Conservation (phyloP, 2,113 vertebrate species). For the Amia ocellicauda region DNA sequence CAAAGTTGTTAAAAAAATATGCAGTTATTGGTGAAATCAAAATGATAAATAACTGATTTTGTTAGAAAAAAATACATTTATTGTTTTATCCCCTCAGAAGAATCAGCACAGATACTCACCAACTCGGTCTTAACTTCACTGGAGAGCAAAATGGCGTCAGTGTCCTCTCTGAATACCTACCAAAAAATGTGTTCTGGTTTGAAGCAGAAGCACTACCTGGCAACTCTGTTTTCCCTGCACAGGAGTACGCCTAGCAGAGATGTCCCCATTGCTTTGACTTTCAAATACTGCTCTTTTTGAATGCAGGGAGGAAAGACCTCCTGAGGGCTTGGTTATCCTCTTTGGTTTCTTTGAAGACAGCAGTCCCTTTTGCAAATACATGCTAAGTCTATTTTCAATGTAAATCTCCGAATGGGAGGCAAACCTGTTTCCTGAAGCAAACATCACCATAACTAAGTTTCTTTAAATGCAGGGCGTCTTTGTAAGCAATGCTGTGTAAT, state of each 20-base stretch:
- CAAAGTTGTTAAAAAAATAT: too few species aligned
- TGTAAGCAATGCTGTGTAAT: too few species aligned
- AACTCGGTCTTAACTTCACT: background rate
- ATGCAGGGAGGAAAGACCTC: constrained; percentile 5
- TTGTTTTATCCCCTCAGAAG: too few species aligned
- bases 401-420: constrained; percentile 1
- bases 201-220: background rate
- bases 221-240: too few species aligned
- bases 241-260: background rate
- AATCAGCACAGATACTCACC: too few species aligned
- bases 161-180: background rate
- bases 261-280: constrained; percentile 22
- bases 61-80: too few species aligned
- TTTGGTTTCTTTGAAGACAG: constrained; percentile 17
- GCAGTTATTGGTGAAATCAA: too few species aligned
- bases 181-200: constrained; percentile 4
- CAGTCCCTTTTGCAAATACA: constrained; percentile 17
- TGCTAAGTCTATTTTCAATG: constrained; percentile 6
- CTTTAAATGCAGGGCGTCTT: too few species aligned
- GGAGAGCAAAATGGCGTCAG: background rate
- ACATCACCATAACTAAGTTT: too few species aligned
- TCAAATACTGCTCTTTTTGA: constrained; percentile 31
- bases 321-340: constrained; percentile 7
- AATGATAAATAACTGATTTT: too few species aligned
- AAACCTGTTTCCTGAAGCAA: constrained; percentile 11